Conservation (phyloP, 2,888 invertebrate species). For the Thera britannica region DNA sequence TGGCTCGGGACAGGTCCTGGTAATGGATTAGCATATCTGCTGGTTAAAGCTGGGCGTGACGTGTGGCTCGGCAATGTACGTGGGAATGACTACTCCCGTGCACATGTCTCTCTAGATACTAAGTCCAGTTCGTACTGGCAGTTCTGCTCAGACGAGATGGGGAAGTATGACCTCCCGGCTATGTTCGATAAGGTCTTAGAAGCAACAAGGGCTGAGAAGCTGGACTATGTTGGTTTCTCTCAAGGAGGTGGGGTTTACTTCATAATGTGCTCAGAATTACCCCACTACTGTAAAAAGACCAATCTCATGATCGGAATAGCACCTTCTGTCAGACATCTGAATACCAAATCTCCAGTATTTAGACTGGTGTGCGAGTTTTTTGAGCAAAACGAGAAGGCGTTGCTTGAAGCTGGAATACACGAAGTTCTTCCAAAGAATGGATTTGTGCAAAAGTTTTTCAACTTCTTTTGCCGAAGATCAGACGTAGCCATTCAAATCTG, state of each 20-base stretch:
- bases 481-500: constrained; percentile 50
- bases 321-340: constrained; percentile 82
- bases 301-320: constrained; percentile 85
- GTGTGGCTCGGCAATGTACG: constrained; percentile 46
- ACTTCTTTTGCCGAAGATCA: constrained; percentile 56
- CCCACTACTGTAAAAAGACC: constrained; percentile 87
- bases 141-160: constrained; percentile 91
- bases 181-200: constrained; percentile 63
- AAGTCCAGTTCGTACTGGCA: constrained; percentile 80
- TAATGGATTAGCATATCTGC: constrained; percentile 49
- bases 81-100: constrained; percentile 67
- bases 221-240: constrained; percentile 88
- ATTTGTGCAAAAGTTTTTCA: constrained; percentile 51
- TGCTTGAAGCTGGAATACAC: constrained; percentile 47
- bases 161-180: constrained; percentile 90
- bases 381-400: constrained; percentile 39
- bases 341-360: constrained; percentile 63
- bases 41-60: constrained; percentile 47
- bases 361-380: constrained; percentile 40
- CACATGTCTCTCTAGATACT: constrained; percentile 71
- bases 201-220: constrained; percentile 50
- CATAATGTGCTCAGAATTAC: constrained; percentile 86
- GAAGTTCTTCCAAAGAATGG: constrained; percentile 59
- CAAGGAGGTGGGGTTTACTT: constrained; percentile 88
- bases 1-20: constrained; percentile 64